Evolutionary conservation across 1,140 invertebrate genomes (phyloP), one percentile per base, ranked within the genome.

Genomic region (Polyergus mexicanus): DNA sequence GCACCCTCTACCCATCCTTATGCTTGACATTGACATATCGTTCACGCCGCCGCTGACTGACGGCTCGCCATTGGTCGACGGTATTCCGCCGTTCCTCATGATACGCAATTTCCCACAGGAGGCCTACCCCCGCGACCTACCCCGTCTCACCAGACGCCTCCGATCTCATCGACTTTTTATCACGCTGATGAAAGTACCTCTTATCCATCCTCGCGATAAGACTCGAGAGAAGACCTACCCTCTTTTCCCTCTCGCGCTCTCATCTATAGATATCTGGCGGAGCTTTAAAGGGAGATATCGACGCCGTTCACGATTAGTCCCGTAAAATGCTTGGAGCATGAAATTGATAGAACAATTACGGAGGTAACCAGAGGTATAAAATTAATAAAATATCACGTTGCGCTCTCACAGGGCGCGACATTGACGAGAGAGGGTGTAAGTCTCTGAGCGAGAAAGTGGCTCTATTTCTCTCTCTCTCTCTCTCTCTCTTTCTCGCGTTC

Each of bases 51-150:
- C 54, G 11, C 25, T 81, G 86, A 88, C 41, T 86, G 86, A 88
- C 84, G 86, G 75, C 69, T 88, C 86, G 60, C 86, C 84, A 86
- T 88, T 74, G 86, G 86, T 66, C 74, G 66, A 38, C 75, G 74
- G 35, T 16, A 62, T 85, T 80, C 66, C 47, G 47, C 58, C 84
- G 60, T 74, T 72, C 75, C 80, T 81, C 80, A 77, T 88, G 84
- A 86, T 87, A 87, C 86, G 84, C 86, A 86, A 88, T 86, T 86
- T 86, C 86, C 86, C 56, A 65, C 81, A 83, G 86, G 72, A 80
- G 63, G 77, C 76, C n/a, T n/a, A n/a, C n/a, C n/a, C n/a, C n/a
- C 86, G 54, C 75, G 86, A 86, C 76, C 80, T 87, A 87, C 51
- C 80, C 74, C 68, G 74, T 88, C 47, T 51, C 75, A 56, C 68